Conservation (phyloP, 2,113 vertebrate genomes). For the Ovibos moschatus region DNA sequence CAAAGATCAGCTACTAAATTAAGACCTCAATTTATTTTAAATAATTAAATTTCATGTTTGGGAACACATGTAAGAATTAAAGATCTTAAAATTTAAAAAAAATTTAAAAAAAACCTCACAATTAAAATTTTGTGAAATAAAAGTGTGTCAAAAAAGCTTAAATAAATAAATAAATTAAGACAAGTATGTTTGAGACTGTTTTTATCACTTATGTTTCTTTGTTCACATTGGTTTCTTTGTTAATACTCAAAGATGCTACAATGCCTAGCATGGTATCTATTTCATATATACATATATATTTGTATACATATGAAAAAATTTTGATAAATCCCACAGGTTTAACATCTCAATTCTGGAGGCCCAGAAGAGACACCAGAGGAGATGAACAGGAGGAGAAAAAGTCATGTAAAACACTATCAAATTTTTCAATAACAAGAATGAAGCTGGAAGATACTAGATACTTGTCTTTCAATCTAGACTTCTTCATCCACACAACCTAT, state of each 20-base stretch:
- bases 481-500: neutral
- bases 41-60: too few species aligned
- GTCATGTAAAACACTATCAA: neutral
- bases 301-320: neutral
- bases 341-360: neutral
- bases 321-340: neutral
- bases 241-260: neutral
- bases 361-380: neutral
- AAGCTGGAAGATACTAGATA: neutral
- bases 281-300: neutral
- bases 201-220: neutral
- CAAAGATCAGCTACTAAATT: constrained; percentile 2
- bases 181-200: neutral
- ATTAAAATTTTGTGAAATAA: too few species aligned
- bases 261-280: neutral
- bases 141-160: too few species aligned
- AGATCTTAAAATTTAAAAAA: too few species aligned
- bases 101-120: too few species aligned
- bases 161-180: too few species aligned
- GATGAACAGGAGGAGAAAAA: neutral
- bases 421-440: neutral
- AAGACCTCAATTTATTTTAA: neutral
- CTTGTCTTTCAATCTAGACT: constrained; percentile 24
- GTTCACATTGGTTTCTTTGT: neutral
- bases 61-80: too few species aligned